Conservation (phyloP, 2,888 invertebrate species). For the Blera fallax region DNA sequence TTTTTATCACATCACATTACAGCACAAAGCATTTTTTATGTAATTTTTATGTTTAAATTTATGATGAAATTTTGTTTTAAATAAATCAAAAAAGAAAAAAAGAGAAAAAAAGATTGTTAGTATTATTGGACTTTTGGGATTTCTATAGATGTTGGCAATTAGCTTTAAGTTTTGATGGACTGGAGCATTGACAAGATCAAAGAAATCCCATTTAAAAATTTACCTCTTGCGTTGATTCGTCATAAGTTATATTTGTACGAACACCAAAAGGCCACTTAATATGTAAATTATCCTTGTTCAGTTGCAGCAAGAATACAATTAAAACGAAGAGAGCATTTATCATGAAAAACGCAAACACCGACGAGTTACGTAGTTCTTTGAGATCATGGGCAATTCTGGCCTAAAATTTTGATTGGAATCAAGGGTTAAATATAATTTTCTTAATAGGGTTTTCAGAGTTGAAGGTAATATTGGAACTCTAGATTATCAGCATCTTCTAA, state of each 20-base stretch:
- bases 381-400: conserved; percentile 94
- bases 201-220: conserved; percentile 81
- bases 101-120: conserved; percentile 80
- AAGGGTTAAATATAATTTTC: background rate
- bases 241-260: conserved; percentile 95
- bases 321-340: conserved; percentile 99
- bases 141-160: conserved; percentile 74
- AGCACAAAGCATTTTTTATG: conserved; percentile 74
- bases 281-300: conserved; percentile 98
- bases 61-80: conserved; percentile 34
- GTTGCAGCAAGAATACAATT: conserved; percentile 98
- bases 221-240: conserved; percentile 96
- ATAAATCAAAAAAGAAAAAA: conserved; percentile 72
- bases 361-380: conserved; percentile 96
- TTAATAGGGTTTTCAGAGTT: background rate
- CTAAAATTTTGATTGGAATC: conserved; percentile 84
- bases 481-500: background rate
- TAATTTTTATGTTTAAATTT: conserved; percentile 65
- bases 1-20: conserved; percentile 75
- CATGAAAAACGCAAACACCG: conserved; percentile 99
- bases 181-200: conserved; percentile 49
- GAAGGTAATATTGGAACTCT: conserved; percentile 10
- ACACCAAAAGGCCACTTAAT: conserved; percentile 98
- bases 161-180: background rate
- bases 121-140: conserved; percentile 76